Conservation (phyloP, 2,888 invertebrate genomes). For the Dermolepida albohirtum region DNA sequence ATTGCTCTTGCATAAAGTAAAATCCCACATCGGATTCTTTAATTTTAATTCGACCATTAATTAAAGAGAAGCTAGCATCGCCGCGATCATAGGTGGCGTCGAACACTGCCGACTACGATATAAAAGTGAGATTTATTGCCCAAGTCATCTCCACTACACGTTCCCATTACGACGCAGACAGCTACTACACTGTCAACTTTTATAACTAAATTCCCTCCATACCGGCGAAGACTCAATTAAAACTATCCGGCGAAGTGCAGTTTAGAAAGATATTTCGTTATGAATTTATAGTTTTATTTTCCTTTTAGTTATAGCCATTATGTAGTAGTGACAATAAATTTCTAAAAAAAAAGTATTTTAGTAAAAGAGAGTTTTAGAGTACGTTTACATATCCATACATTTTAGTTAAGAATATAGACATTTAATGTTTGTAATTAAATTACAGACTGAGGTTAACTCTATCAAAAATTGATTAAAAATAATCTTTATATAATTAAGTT, state of each 20-base stretch:
- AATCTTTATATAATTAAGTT: no score
- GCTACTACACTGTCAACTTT: conserved; percentile 24
- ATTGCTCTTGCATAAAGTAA: no score
- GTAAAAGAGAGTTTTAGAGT: no score
- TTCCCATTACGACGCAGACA: conserved; percentile 16
- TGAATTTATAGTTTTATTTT: no score
- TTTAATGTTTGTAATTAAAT: no score
- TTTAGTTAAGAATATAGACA: no score
- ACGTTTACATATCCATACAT: no score
- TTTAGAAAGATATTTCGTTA: background rate
- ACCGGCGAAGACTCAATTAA: conserved; percentile 28
- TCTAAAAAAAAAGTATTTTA: no score
- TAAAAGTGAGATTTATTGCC: conserved; percentile 59
- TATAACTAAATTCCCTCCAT: conserved; percentile 35
- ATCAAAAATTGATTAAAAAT: no score
- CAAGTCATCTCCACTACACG: conserved; percentile 40
- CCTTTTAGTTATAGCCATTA: no score
- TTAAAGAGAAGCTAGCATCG: conserved; percentile 57
- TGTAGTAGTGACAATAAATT: no score
- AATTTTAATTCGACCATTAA: conserved; percentile 53
- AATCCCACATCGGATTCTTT: background rate
- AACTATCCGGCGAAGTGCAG: conserved; percentile 1
- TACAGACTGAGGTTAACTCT: no score
- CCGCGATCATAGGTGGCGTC: conserved; percentile 58
- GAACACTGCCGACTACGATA: conserved; percentile 58